Base-by-base conservation (phyloP, 2,888 invertebrate species). In the Cremastobaeus sp. region DNA sequence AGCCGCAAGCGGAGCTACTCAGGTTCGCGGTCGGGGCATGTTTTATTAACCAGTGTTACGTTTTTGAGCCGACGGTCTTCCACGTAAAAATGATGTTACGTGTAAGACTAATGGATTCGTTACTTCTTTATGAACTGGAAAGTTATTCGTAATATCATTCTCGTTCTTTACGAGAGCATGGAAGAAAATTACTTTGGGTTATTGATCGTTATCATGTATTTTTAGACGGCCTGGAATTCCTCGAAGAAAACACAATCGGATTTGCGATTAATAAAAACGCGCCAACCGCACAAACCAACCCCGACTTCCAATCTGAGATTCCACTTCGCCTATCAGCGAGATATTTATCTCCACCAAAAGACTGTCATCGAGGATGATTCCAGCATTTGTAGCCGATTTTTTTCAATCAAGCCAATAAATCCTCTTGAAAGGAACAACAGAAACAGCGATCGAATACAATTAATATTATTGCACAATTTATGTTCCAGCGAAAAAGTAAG, bases 201-300 rank as follows among this genome's bases (percentile, higher is more conserved):
- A 74, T 74, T 54, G 73, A 74, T 68, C 73, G 68, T 74, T 74
- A 68, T 69, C 68, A 43, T 69, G 62, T 74, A 74, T 74, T 74
- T 74, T 64, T 74, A 74, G 68, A 68, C 68, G 68, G 47, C 68
- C 68, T 74, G 48, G 64, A 74, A 74, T 69, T 68, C 52, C 68
- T 64, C 45, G 64, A 74, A 74, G 73, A 66, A 71, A 72, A 62
- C 54, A 60, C 62, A 68, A 73, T 62, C 50, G 62, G 55, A 68
- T 57, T 73, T 52, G 50, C 45, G 48, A 73, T 73, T 62, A 62
- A 73, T 64, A 54, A 60, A 57, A 62, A 66, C 48, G 5, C 11
- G 54, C 30, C 9, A 9, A 8, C 21, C 21, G 25, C 25, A 47
- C 71, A 35, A 20, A 35, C 35, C 52, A 57, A 62, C 28, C 50